These are phyloP conservation scores for Oncorhynchus tshawytscha DNA, from an alignment of 2,113 vertebrate genomes.

Conservation along the genomic window DNA sequence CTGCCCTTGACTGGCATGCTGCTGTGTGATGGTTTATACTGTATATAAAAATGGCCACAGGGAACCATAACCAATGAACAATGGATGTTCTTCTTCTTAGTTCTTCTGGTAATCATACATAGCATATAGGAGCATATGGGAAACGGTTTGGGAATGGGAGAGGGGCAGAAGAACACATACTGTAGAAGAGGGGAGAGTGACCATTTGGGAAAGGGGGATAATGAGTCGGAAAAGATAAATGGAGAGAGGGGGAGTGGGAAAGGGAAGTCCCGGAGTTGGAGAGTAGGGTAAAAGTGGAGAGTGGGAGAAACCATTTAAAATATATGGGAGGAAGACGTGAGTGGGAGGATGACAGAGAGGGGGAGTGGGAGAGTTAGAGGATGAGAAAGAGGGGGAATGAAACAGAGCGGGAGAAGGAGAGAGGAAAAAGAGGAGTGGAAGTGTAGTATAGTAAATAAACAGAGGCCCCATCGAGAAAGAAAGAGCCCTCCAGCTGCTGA, in stretches of 20 bases:
- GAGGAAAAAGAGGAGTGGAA: background rate
- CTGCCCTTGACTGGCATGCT: background rate
- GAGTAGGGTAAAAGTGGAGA: too few species aligned
- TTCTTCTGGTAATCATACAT: too few species aligned
- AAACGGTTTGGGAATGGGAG: background rate
- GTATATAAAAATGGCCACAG: background rate
- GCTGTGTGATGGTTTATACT: background rate
- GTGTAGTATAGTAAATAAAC: conserved; percentile 7
- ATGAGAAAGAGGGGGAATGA: background rate
- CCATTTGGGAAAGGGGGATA: background rate
- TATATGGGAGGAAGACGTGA: background rate
- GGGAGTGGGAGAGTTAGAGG: background rate
- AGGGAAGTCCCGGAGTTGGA: too few species aligned
- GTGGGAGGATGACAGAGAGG: background rate
- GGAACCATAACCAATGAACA: background rate
- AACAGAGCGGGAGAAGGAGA: background rate
- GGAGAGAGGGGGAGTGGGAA: too few species aligned
- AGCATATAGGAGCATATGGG: too few species aligned
- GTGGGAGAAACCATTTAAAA: background rate
- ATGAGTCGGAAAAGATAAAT: too few species aligned
- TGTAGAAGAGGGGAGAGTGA: background rate
- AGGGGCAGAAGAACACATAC: background rate
- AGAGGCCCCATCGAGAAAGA: background rate
- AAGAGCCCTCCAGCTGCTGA: background rate
- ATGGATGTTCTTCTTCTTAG: too few species aligned